Percentiles rank a stretch among this genome's conserved stretches.
These are phyloP conservation scores for Brachyopa scutellaris DNA, from an alignment of 2,888 invertebrate genomes.

Conservation along the genomic window DNA sequence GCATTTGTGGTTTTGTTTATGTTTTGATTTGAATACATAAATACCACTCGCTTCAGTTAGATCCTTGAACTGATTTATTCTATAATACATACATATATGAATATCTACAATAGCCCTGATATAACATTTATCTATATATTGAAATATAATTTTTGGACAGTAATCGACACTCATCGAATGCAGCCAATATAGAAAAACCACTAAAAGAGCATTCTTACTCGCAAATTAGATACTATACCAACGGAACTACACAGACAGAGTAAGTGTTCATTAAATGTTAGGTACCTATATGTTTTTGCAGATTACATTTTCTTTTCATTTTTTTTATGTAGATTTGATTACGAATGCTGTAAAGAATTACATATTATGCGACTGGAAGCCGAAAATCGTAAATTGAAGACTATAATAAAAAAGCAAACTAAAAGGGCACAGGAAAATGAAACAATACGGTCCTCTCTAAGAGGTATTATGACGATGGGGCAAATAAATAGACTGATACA, in stretches of 20 bases:
- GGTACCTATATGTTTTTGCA: too few relatives aligned
- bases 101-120: too few relatives aligned
- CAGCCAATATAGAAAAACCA: not conserved
- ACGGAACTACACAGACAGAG: conserved; percentile 44
- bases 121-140: too few relatives aligned
- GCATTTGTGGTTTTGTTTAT: too few relatives aligned
- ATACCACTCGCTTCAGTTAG: too few relatives aligned
- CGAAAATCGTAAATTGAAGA: conserved; percentile 17
- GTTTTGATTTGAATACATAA: too few relatives aligned
- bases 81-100: too few relatives aligned
- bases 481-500: conserved; percentile 48
- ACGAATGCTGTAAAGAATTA: conserved; percentile 35
- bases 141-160: too few relatives aligned
- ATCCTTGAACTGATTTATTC: too few relatives aligned
- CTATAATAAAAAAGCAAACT: conserved; percentile 16
- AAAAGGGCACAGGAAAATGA: conserved; percentile 32
- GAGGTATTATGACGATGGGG: conserved; percentile 34
- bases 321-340: conserved; percentile 20
- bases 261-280: conserved; percentile 3
- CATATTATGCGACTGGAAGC: conserved; percentile 51
- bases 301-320: not conserved
- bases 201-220: conserved; percentile 32
- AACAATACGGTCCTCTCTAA: conserved; percentile 11
- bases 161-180: too few relatives aligned
- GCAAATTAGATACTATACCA: conserved; percentile 14